These are phyloP conservation scores for Yponomeuta cagnagella DNA, from an alignment of 2,888 invertebrate genomes.

Conservation along the genomic window DNA sequence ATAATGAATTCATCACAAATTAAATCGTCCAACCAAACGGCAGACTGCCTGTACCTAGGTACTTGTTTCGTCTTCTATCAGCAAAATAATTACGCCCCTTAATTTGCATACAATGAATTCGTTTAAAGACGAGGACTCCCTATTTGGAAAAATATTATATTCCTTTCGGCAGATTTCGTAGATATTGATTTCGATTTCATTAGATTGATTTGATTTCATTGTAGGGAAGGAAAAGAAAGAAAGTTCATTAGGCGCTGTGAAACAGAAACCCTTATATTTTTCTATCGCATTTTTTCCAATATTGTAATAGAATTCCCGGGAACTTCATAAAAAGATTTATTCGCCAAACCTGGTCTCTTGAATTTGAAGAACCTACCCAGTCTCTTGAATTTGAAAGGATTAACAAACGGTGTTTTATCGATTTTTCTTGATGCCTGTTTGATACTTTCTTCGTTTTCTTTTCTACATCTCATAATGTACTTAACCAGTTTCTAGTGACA, in stretches of 20 bases:
- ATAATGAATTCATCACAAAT: background rate
- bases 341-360: background rate
- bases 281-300: background rate
- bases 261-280: background rate
- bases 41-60: background rate
- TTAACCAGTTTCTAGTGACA: too few relatives aligned
- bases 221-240: background rate
- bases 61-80: background rate
- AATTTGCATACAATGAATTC: conserved; percentile 1
- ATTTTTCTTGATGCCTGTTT: too few relatives aligned
- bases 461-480: too few relatives aligned
- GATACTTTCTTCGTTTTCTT: too few relatives aligned
- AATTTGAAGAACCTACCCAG: too few relatives aligned
- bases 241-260: background rate
- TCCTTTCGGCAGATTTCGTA: background rate
- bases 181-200: background rate
- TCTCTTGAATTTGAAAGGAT: too few relatives aligned
- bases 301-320: background rate
- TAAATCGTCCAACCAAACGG: background rate
- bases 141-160: background rate
- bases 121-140: background rate
- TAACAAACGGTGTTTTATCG: too few relatives aligned
- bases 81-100: background rate
- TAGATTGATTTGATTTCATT: background rate
- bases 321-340: background rate